Base-by-base conservation (phyloP, 1,140 invertebrate species). In the Pachypsylla venusta region DNA sequence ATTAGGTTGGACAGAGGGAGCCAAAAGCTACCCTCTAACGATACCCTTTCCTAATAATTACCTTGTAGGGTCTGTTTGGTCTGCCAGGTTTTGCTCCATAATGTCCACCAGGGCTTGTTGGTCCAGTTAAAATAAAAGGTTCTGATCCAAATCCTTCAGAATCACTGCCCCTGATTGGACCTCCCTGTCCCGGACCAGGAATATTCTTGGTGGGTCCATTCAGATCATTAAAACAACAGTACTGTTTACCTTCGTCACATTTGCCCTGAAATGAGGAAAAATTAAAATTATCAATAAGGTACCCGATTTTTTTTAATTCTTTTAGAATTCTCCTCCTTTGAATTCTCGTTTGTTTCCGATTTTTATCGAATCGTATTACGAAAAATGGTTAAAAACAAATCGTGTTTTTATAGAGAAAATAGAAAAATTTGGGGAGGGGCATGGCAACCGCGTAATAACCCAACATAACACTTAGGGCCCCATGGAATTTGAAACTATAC, bases 221-320 rank as follows among this genome's bases (percentile, higher is more conserved):
- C 7, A 48, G n/a, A 19, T 48, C 71, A 54, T 70, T 73, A 63
- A 72, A 76, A 58, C 77, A 78, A 61, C 77, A 78, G 60, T 77
- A 78, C 54, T 73, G 70, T 64, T 77, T 77, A 0, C 74, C 75
- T 14, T 69, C 70, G 28, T 76, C 73, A 60, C 77, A 78, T 28
- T 71, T 69, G 12, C 77, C 76, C 76, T 78, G 66, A 62, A 68
- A 68, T 4, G n/a, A 55, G 20, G 16, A 16, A 53, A 53, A n/a
- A 53, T 16, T 5, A 53, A 20, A 53, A 14, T 53, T 16, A 10
- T 16, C 20, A 5, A 53, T 53, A 35, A 35, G 30, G 30, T n/a
- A n/a, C n/a, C n/a, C n/a, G n/a, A n/a, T n/a, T n/a, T n/a, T n/a
- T n/a, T n/a, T n/a, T n/a, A n/a, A n/a, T n/a, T n/a, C n/a, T n/a